phyloP scores from a whole-genome alignment of 2,888 invertebrate genomes.

The Muschampia plurimacula region DNA sequence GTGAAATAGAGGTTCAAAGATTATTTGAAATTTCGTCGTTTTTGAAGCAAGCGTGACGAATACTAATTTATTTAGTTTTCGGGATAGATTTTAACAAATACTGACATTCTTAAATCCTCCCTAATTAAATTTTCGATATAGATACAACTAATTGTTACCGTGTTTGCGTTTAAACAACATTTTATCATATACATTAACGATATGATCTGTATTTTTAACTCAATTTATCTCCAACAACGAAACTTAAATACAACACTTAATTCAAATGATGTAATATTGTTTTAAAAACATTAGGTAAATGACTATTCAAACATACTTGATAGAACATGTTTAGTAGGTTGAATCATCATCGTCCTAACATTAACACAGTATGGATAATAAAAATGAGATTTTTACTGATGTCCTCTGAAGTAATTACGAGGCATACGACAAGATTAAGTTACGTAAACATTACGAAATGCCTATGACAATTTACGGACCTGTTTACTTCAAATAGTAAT shows the following conservation, averaged over 20 bases:
- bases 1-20: no score
- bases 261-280: slow-evolving; percentile 6
- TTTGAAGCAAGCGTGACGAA: no score
- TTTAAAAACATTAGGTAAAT: slow-evolving; percentile 9
- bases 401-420: slow-evolving; percentile 2
- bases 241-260: neutral
- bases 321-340: slow-evolving; percentile 7
- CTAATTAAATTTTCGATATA: no score
- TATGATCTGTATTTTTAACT: no score
- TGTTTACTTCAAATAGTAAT: slow-evolving; percentile 43
- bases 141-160: no score
- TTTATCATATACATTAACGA: no score
- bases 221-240: neutral
- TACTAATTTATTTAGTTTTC: no score
- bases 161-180: no score
- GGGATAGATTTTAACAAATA: no score
- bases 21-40: no score
- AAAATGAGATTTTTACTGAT: slow-evolving; percentile 13
- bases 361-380: slow-evolving; percentile 8
- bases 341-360: slow-evolving; percentile 17
- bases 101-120: no score
- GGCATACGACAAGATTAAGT: neutral
- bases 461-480: slow-evolving; percentile 11
- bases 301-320: slow-evolving; percentile 16
- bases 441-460: slow-evolving; percentile 23